These are phyloP conservation scores for Scaptomyza tumidula DNA, from an alignment of 2,888 invertebrate species.

Conservation along the genomic window DNA sequence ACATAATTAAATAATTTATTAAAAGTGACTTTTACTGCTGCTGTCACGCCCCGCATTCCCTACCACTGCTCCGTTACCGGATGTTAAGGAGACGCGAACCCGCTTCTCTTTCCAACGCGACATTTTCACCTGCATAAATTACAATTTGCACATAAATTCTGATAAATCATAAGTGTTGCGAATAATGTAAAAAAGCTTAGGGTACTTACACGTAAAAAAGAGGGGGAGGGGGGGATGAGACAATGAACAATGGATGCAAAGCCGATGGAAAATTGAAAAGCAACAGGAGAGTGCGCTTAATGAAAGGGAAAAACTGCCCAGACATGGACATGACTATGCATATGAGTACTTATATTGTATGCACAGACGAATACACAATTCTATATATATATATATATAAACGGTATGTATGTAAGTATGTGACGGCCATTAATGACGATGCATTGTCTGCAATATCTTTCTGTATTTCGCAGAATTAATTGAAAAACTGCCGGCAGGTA, in stretches of 20 bases:
- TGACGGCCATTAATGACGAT: constrained; percentile 47
- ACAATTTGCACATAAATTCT: constrained; percentile 62
- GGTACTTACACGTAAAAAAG: constrained; percentile 57
- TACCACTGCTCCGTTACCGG: constrained; percentile 23
- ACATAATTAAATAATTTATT: constrained; percentile 73
- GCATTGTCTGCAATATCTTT: constrained; percentile 49
- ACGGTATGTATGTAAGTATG: constrained; percentile 7
- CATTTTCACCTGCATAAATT: constrained; percentile 65
- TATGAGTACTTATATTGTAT: constrained; percentile 6
- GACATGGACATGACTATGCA: constrained; percentile 43
- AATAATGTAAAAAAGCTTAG: constrained; percentile 60
- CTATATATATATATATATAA: not conserved
- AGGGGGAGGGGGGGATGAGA: not conserved
- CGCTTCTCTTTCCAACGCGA: constrained; percentile 1
- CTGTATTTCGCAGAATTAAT: constrained; percentile 65
- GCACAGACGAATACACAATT: not conserved
- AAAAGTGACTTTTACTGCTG: constrained; percentile 46
- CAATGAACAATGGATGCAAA: constrained; percentile 10
- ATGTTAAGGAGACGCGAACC: constrained; percentile 3
- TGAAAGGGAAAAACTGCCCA: constrained; percentile 66
- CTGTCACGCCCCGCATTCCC: constrained; percentile 2
- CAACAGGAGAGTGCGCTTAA: constrained; percentile 46
- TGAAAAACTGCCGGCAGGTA: constrained; percentile 61
- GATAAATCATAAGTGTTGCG: constrained; percentile 62
- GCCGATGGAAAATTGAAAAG: constrained; percentile 48